Evolutionary conservation across 1,140 invertebrate genomes (phyloP), one percentile per base, ranked within the genome.

Genomic region (Physella acuta): DNA sequence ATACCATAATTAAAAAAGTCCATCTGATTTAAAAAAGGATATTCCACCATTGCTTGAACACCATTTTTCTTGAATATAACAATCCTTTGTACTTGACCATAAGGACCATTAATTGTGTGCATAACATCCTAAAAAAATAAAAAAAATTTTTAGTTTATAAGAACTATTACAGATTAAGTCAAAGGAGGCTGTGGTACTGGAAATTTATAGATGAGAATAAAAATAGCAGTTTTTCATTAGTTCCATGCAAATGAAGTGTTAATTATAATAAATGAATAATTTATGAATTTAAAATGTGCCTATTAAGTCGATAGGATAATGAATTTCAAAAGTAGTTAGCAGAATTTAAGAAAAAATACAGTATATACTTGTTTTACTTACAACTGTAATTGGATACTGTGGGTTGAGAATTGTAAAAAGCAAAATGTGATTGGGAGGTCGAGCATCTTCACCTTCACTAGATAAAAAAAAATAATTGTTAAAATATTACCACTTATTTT

Each of bases 11-110:
- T n/a, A n/a, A n/a, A n/a, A n/a, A n/a, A n/a, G n/a, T n/a, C n/a
- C n/a, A n/a, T n/a, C n/a, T n/a, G n/a, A n/a, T n/a, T n/a, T n/a
- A n/a, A 28, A 61, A 92, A 93, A 94, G 93, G 93, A 94, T 94
- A 97, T 94, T 99, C 97, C 79, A 99, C 95, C 93, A 99, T 97
- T 63, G 95, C 95, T 86, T 99, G 97, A 5, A 99, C 93, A 66
- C 94, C 95, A 86, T 97, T 97, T 87, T 99, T 98, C 89, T 96
- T 96, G 87, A 99, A 98, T 78, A 99, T 97, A 61, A 99, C 97
- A 86, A 99, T 98, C 77, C 96, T 90, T 74, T 94, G 90, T n/a
- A 99, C 96, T 84, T 95, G 92, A 34, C 97, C 97, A 88, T 94
- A 93, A 65, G 94, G 91, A 76, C 91, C 89, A 85, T 93, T 95